A percentile compares a stretch with the other conserved stretches of the same genome.
These are phyloP conservation scores for Diachasmimorpha longicaudata DNA, from an alignment of 1,140 invertebrate species.

Conservation along the genomic window DNA sequence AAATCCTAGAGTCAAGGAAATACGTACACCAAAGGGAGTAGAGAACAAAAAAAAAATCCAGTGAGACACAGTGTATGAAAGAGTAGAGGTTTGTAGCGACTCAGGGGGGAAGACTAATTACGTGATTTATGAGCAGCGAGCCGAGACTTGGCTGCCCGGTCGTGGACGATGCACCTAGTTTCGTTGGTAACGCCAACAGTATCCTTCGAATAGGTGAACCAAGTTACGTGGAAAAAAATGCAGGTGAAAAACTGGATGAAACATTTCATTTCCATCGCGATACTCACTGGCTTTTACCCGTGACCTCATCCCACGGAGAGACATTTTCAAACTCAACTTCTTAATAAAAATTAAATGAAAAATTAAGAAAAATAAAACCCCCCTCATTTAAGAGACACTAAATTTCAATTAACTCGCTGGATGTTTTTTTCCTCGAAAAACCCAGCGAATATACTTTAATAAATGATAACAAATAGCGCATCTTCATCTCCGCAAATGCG, in stretches of 20 bases:
- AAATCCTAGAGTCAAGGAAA: neutral
- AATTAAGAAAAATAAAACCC: neutral
- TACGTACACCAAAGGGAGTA: neutral
- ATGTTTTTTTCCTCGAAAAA: neutral
- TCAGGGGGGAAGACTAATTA: slow-evolving; percentile 24
- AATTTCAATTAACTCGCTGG: neutral
- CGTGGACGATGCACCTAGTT: slow-evolving; percentile 12
- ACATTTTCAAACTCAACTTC: neutral
- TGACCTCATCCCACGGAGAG: neutral
- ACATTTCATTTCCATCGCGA: neutral
- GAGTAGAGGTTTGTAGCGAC: neutral
- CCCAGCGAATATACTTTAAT: neutral
- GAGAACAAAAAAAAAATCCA: neutral
- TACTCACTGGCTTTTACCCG: neutral
- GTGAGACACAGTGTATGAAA: neutral
- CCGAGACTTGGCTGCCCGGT: slow-evolving; percentile 13
- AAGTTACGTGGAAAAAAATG: neutral
- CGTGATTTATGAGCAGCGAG: slow-evolving; percentile 26
- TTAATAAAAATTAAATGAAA: neutral
- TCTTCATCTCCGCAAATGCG: neutral
- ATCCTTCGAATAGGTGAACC: neutral
- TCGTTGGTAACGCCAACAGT: neutral
- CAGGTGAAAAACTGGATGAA: neutral
- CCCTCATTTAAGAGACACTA: neutral
- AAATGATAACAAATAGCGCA: neutral